Conservation (phyloP, 1,140 invertebrate species). For the Phenacoccus solenopsis region DNA sequence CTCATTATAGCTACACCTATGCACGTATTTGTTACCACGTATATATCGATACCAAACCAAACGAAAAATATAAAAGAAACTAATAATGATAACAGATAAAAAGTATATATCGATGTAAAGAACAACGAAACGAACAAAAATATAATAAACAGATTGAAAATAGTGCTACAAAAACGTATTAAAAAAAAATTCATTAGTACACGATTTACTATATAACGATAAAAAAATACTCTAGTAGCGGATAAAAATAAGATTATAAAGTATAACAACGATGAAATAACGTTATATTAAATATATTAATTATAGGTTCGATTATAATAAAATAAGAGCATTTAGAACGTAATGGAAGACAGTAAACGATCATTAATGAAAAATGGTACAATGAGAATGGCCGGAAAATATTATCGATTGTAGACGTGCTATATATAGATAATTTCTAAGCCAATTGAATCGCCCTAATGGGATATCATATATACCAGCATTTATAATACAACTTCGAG, state of each 20-base stretch:
- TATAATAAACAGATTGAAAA: background rate
- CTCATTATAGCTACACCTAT: background rate
- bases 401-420: too few relatives aligned
- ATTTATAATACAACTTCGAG: too few relatives aligned
- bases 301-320: background rate
- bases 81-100: background rate
- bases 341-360: conserved; percentile 15
- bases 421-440: too few relatives aligned
- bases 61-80: background rate
- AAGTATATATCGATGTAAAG: background rate
- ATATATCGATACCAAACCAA: background rate
- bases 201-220: conserved; percentile 1
- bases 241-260: conserved; percentile 9
- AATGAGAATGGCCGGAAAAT: background rate
- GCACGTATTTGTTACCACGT: background rate
- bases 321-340: conserved; percentile 13
- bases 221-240: background rate
- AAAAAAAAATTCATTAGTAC: background rate
- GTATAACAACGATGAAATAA: conserved; percentile 10
- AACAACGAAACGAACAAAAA: background rate
- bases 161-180: conserved; percentile 2
- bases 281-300: conserved; percentile 5
- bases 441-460: too few relatives aligned
- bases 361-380: background rate
- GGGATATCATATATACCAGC: too few relatives aligned